Conservation (phyloP, 2,888 invertebrate species). For the Xylota sylvarum region DNA sequence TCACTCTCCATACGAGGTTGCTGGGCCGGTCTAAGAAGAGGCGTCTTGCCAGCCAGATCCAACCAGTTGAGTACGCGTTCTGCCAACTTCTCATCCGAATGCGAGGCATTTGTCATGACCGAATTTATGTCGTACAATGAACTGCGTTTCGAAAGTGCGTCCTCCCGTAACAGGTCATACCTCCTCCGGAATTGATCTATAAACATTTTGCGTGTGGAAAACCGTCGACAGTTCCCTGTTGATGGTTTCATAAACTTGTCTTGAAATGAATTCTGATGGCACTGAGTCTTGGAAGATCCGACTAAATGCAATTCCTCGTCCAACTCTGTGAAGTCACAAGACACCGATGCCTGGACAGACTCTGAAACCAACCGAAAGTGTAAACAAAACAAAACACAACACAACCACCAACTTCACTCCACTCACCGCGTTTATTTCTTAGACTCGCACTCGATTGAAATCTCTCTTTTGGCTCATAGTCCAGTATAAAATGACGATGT, state of each 20-base stretch:
- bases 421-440: slow-evolving; percentile 66
- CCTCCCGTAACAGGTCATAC: slow-evolving; percentile 76
- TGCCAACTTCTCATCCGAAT: slow-evolving; percentile 85
- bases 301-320: slow-evolving; percentile 70
- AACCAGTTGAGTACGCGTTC: slow-evolving; percentile 93
- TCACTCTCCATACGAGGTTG: slow-evolving; percentile 1
- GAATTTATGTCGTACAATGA: slow-evolving; percentile 81
- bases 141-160: slow-evolving; percentile 80
- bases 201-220: slow-evolving; percentile 76
- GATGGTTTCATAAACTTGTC: slow-evolving; percentile 35
- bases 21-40: slow-evolving; percentile 53
- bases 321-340: slow-evolving; percentile 43
- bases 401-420: background rate
- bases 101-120: slow-evolving; percentile 71
- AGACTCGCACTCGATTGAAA: slow-evolving; percentile 31
- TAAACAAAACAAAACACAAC: background rate
- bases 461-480: slow-evolving; percentile 81
- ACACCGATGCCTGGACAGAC: slow-evolving; percentile 54
- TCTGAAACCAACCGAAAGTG: slow-evolving; percentile 57
- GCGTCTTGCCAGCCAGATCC: slow-evolving; percentile 89
- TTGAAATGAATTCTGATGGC: slow-evolving; percentile 9
- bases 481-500: slow-evolving; percentile 83
- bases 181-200: slow-evolving; percentile 67
- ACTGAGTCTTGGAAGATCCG: slow-evolving; percentile 77
- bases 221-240: slow-evolving; percentile 45